phyloP scores from a whole-genome alignment of 2,113 vertebrate genomes.

The Psephotus haematonotus region DNA sequence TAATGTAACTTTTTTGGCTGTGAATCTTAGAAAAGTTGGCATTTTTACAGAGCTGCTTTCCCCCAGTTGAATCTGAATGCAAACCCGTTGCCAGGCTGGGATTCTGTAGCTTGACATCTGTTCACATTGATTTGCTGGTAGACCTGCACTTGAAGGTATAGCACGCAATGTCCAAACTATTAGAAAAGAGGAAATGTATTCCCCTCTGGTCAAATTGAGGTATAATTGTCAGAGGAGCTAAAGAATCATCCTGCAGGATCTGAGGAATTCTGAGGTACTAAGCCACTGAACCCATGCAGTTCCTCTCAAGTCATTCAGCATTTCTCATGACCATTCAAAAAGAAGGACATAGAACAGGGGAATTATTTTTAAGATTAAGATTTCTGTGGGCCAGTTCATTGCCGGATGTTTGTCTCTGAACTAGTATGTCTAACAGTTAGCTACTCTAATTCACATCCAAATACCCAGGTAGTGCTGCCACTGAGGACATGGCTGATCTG shows the following conservation, averaged over 20 bases:
- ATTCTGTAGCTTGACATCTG: conserved; percentile 22
- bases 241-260: neutral
- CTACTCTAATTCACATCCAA: neutral
- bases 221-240: conserved; percentile 25
- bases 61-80: neutral
- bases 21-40: conserved; percentile 13
- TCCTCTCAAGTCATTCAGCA: neutral
- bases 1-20: neutral
- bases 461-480: neutral
- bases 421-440: neutral
- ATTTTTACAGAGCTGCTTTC: conserved; percentile 20
- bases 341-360: neutral
- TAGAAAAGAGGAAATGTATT: conserved; percentile 2
- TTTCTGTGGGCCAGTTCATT: neutral
- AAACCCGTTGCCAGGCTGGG: neutral
- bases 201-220: conserved; percentile 17
- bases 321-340: neutral
- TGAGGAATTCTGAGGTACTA: neutral
- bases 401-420: neutral
- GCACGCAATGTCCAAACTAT: neutral
- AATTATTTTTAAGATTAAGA: neutral
- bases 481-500: neutral
- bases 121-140: conserved; percentile 32
- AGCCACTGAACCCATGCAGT: neutral
- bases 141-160: neutral